Base-by-base conservation (phyloP, 2,797 vertebrate genomes). In the Meriones psammophilus region DNA sequence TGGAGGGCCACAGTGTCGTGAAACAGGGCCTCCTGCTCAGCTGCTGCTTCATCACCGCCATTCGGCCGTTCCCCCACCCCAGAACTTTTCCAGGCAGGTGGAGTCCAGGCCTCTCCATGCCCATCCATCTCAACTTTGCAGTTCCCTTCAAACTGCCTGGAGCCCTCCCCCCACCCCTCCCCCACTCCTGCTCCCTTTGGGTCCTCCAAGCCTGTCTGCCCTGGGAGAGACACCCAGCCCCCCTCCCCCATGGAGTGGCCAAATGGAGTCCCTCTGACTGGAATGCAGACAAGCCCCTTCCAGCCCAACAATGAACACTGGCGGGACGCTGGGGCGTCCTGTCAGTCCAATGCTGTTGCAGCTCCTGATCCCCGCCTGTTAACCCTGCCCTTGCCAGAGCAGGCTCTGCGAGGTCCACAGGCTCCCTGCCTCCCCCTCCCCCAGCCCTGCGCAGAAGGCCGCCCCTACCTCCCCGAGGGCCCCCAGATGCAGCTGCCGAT, bases 391-490 rank as follows among this genome's bases (percentile, higher is more conserved):
- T 83, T 24, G 54, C 92, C 80, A 54, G 88, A 60, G 8, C 66
- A 71, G 36, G 46, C 60, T 81, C 77, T 7, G 54, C 50, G 9
- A 5, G 85, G 78, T 64, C 74, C 78, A 26, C 30, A 39, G 1
- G 8, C 84, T 1, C 26, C 33, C 79, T 9, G 22, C 24, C 33
- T 30, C 46, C 84, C 6, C 24, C 56, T 58, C 56, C 4, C 18
- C 36, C 39, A 6, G 3, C 15, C 13, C 3, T 9, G 22, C 17
- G n/a, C 18, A 17, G 54, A 17, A 56, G 50, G 9, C 58, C 42
- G 74, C 88, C 42, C 85, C 0, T 91, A 97, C 97, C 66, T 96
- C 95, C 39, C 97, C 97, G 18, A 96, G 89, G 78, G 95, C 96
- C 54, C 94, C 96, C 92, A 97, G 78, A 39, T 26, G 95, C 26